phyloP scores from a whole-genome alignment of 2,888 invertebrate genomes.

The Sipha maydis region DNA sequence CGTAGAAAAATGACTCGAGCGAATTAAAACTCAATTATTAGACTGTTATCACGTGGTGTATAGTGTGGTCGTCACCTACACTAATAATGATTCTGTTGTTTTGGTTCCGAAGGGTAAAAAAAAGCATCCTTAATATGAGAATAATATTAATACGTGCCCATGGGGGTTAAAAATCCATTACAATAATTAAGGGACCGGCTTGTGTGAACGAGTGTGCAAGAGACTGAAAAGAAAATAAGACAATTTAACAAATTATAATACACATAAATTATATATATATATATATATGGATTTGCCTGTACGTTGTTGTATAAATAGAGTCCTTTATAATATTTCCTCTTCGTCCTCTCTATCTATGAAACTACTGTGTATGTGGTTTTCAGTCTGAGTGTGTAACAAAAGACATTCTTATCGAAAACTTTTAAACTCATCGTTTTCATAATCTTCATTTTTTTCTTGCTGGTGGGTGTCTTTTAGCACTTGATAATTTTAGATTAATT shows the following conservation, averaged over 20 bases:
- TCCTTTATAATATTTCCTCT: slow-evolving; percentile 18
- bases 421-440: slow-evolving; percentile 28
- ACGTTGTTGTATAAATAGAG: slow-evolving; percentile 9
- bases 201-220: neutral
- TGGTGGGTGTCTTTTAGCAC: neutral
- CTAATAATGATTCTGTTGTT: too few species aligned
- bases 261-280: slow-evolving; percentile 4
- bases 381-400: neutral
- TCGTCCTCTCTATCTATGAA: neutral
- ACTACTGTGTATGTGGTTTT: neutral
- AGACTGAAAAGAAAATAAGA: neutral
- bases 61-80: too few species aligned
- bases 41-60: neutral
- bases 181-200: slow-evolving; percentile 40
- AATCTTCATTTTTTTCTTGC: neutral
- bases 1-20: neutral
- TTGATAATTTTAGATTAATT: slow-evolving; percentile 18
- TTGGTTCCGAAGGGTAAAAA: neutral
- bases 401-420: slow-evolving; percentile 34
- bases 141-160: neutral
- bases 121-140: neutral
- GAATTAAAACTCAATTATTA: neutral
- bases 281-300: slow-evolving; percentile 1
- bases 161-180: slow-evolving; percentile 34
- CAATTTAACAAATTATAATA: neutral